Base-by-base conservation (phyloP, 2,888 invertebrate species). In the Acanthosepion lycidas region DNA sequence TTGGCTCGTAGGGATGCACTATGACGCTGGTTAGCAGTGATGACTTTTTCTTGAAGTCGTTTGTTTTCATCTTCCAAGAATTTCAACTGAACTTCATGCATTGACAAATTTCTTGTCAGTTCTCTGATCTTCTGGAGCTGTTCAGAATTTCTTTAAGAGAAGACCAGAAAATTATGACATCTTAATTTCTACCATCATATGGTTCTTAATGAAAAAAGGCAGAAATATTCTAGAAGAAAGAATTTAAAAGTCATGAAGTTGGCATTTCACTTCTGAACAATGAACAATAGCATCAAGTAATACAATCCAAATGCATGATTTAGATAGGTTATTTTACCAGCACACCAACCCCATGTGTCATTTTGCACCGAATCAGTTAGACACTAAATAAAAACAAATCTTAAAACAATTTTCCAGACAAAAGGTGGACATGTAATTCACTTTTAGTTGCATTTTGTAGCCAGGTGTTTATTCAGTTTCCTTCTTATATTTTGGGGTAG, bases 61-160 rank as follows among this genome's bases (percentile, higher is more conserved):
- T 95, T 95, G 95, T 97, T 97, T 96, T 97, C 97, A 64, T 97
- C 97, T 94, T 97, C 97, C 94, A 97, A 95, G 95, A 96, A 97
- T 94, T 96, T 96, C 64, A 96, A 95, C 42, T 96, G 96, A 42
- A 97, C 96, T 95, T 97, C 96, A n/a, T 96, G 95, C 95, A 97
- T 96, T 23, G 97, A 96, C n/a, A 97, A 96, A 64, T 95, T 95
- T 33, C 97, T 96, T 12, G 96, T 94, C 94, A 96, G 96, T 95
- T 97, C 97, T 48, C 96, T 95, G n/a, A 96, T 92, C 20, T 94
- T 95, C 95, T 97, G 97, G 94, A 97, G 97, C 95, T 96, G 95
- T 94, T 97, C 97, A 94, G 97, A 96, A 95, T 97, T 95, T 96
- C 97, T 97, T 97, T 95, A 96, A 96, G 33, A 78, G 18, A 78